Evolutionary conservation across 2,888 invertebrate genomes (phyloP), one percentile per base, ranked within the genome.

Genomic region (Phaonia tiefii): DNA sequence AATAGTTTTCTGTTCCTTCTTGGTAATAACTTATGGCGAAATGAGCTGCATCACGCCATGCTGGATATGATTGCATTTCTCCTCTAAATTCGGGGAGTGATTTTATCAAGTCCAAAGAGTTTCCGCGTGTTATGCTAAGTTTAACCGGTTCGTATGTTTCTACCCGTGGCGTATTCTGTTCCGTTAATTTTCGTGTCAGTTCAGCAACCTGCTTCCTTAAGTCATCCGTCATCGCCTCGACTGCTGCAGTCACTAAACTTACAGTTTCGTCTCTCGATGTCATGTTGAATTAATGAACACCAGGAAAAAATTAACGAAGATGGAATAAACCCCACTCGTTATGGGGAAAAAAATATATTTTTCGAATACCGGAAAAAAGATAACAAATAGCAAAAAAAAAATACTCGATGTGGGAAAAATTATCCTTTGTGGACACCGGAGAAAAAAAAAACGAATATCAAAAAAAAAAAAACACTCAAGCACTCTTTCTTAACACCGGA

Each of bases 21-120:
- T 26, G 1, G 22, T 74, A 74, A 54, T 74, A 74, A 1, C 25
- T 10, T 26, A 67, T 67, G 1, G 75, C 75, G 37, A 75, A 75
- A 44, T 67, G 49, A 11, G 67, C 67, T 0, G 74, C 74, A 1
- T 66, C 67, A 5, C 66, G 3, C 75, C 75, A 75, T 65, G 67
- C 75, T 17, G 67, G 67, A 15, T 75, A 67, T 7, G 54, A n/a
- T 5, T 54, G 17, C 3, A 56, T 20, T 17, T 75, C 58, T 8
- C 75, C 58, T 11, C 42, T 51, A 66, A 74, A 74, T 20, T 74
- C 74, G 1, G 74, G 74, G 4, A 66, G 56, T 13, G 66, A 66
- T 22, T 63, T 70, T 2, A 69, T 31, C n/a, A 60, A 13, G 10
- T 75, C 75, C 25, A 58, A n/a, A 13, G 39, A 63, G n/a, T 20